Base-by-base conservation (phyloP, 1,140 invertebrate species). In the Diachasmimorpha longicaudata region DNA sequence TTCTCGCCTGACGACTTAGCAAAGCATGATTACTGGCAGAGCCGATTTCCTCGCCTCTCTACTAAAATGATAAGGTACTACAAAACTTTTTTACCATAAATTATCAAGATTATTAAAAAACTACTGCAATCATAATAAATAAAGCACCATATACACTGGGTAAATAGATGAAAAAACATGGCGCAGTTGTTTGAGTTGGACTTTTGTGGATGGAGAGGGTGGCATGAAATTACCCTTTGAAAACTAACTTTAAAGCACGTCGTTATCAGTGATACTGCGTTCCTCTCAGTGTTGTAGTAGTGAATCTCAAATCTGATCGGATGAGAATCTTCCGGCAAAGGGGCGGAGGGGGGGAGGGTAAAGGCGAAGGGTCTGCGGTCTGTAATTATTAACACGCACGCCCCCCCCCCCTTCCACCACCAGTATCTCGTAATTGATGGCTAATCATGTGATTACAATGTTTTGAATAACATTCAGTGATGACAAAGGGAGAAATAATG, bases 1-100 rank as follows among this genome's bases (percentile, higher is more conserved):
- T 16, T 44, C 68, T 70, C 55, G 55, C 39, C 55, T 63, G 71
- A 63, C 52, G 21, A 73, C 71, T 63, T 55, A 66, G 31, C 52
- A 37, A 58, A 68, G 66, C 66, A 68, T 68, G 72, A 66, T 73
- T 73, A 73, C 52, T 55, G 48, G 19, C 72, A 66, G 58, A 66
- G 52, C 52, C 55, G 55, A 68, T 68, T 70, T 70, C 39, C 36
- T 68, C 66, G 25, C 36, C 66, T 39, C 25, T 42, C 66, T 16
- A 68, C 36, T 39, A 39, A 16, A 39, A 68, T 68, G 36, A 68
- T 19, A 68, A 36, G 25, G 36, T 39, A 68, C 36, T 39, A 39
- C 25, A 68, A 68, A 68, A 68, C 66, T 68, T 37, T 68, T 68
- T n/a, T 6, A 16, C 66, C 31, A 39, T 68, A 68, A 68, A 68